Evolutionary conservation across 1,140 invertebrate species (phyloP).

Genomic region (Chlorops oryzae): DNA sequence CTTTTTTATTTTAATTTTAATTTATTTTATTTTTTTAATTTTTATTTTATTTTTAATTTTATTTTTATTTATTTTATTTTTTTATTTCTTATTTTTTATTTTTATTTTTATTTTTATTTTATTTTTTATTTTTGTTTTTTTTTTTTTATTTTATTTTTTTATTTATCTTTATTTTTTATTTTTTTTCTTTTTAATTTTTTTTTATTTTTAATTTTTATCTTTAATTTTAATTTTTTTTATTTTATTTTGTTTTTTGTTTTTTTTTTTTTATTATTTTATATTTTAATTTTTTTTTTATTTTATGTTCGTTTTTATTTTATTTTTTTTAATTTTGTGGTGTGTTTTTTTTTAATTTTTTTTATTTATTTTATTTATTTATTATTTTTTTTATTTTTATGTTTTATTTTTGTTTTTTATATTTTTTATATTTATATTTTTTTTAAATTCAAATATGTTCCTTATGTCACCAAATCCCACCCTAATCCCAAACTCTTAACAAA

Average conservation of each 20-base stretch:
- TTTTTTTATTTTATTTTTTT: not conserved
- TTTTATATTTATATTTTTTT: not conserved
- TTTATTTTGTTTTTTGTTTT: no score
- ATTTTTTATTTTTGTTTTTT: not conserved
- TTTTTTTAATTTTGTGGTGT: not conserved
- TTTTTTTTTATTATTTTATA: no score
- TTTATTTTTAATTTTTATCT: no score
- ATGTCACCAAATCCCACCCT: no score
- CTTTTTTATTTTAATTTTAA: no score
- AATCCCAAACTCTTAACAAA: no score
- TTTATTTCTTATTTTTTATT: not conserved
- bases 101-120: not conserved
- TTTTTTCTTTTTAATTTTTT: not conserved
- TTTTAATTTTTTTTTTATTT: not conserved
- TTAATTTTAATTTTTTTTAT: no score
- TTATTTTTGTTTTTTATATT: not conserved
- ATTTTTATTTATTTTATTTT: not conserved
- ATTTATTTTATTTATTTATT: not conserved
- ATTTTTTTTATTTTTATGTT: not conserved
- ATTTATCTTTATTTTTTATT: not conserved
- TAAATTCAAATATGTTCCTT: no score
- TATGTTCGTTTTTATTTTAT: not conserved
- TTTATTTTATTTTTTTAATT: no score
- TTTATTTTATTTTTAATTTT: no score
- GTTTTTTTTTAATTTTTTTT: no score